These are phyloP conservation scores for Augochlora pura DNA, from an alignment of 1,140 invertebrate species.

Conservation along the genomic window DNA sequence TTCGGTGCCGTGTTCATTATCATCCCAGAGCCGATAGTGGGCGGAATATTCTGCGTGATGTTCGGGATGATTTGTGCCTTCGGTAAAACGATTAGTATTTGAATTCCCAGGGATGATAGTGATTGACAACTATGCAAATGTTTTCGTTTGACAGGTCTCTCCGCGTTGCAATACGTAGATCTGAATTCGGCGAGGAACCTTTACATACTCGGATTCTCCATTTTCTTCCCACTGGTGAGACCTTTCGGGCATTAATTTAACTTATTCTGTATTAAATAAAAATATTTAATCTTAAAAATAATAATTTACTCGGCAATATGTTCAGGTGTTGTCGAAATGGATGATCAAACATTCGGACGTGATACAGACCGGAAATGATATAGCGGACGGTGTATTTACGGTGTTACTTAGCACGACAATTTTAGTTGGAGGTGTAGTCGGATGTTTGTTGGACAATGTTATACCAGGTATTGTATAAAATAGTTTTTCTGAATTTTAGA, in stretches of 20 bases:
- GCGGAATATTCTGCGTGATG: slow-evolving; percentile 92
- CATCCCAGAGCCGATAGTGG: slow-evolving; percentile 93
- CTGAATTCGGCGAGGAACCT: slow-evolving; percentile 91
- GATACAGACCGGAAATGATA: slow-evolving; percentile 87
- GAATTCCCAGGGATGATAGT: background rate
- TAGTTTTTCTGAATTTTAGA: background rate
- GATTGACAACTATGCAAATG: background rate
- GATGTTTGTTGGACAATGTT: slow-evolving; percentile 91
- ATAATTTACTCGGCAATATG: slow-evolving; percentile 8
- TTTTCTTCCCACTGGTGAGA: slow-evolving; percentile 89
- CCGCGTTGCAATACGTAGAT: slow-evolving; percentile 90
- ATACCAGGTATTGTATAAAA: slow-evolving; percentile 87
- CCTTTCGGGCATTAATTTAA: no score
- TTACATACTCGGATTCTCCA: slow-evolving; percentile 93
- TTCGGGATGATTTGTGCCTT: slow-evolving; percentile 93
- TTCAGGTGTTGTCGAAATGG: slow-evolving; percentile 87
- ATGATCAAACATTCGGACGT: slow-evolving; percentile 84
- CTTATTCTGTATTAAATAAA: background rate
- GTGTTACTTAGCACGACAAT: slow-evolving; percentile 92
- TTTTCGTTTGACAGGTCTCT: slow-evolving; percentile 82
- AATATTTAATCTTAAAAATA: background rate
- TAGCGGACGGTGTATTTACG: slow-evolving; percentile 87
- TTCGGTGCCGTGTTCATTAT: slow-evolving; percentile 93
- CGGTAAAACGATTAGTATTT: slow-evolving; percentile 72
- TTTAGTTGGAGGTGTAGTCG: slow-evolving; percentile 89